Evolutionary conservation across 92 coral and sea anemone genomes (phyloP), one percentile per base, ranked within the genome.

Genomic region (Epizoanthus stellaris): DNA sequence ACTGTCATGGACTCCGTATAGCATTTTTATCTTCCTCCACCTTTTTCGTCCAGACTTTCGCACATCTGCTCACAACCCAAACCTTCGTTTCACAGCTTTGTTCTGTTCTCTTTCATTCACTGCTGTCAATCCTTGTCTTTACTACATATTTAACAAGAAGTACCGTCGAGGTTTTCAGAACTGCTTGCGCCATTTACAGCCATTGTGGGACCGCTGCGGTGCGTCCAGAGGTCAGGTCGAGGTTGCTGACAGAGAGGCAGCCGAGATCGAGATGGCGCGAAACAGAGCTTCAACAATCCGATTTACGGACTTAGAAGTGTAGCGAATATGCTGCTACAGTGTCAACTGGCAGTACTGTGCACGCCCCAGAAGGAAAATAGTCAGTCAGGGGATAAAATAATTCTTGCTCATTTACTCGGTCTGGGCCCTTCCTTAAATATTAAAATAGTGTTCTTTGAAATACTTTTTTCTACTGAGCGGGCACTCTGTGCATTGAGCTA

Each of bases 21-120:
- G 83, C 57, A 62, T 79, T 20, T 79, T 79, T 23, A 63, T 79
- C 25, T 79, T 79, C 47, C 83, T 79, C n/a, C 65, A 79, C 63
- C 71, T 79, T 12, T 79, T 42, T 67, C 83, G 6, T 17, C 72
- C 72, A 64, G 61, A 3, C 14, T 23, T 79, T 47, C 39, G 14
- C 47, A 20, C 47, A 20, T 79, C 83, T 21, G 42, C 19, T 47
- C 83, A 79, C 47, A 62, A 63, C 30, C 3, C 7, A 4, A 43
- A 40, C 20, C 34, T 79, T 40, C 47, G 65, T 13, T 79, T 79
- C 67, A 59, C 83, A 13, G 70, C 83, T 45, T 79, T 79, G 72
- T 79, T 79, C 49, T 79, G 58, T 39, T 79, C 83, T 19, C 72
- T 79, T 5, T 47, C 83, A n/a, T 79, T 63, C 14, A 79, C 83